Conservation (phyloP, 2,113 vertebrate genomes). For the Oceanodroma tethys region DNA sequence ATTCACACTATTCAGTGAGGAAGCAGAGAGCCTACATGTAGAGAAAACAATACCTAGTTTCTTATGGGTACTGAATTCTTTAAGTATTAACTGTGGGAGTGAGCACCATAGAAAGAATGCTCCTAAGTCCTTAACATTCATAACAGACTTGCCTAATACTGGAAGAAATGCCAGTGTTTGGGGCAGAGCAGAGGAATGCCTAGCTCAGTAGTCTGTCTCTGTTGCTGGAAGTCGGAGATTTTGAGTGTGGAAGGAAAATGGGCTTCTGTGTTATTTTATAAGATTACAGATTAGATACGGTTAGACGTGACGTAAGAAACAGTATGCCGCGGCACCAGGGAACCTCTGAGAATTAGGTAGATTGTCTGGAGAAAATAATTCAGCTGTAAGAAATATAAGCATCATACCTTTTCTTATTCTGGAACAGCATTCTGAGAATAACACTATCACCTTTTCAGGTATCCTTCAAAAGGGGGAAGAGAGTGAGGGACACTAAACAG, state of each 20-base stretch:
- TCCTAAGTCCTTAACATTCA: neutral
- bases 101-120: neutral
- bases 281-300: neutral
- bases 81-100: neutral
- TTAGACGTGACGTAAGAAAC: neutral
- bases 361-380: neutral
- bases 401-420: neutral
- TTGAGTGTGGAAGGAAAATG: neutral
- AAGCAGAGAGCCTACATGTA: neutral
- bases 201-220: neutral
- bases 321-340: rapidly evolving
- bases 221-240: neutral
- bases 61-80: neutral
- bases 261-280: neutral
- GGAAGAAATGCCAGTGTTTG: neutral
- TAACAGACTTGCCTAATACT: neutral
- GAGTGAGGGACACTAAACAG: neutral
- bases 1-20: neutral
- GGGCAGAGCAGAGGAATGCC: neutral
- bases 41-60: neutral
- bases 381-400: neutral
- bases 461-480: neutral
- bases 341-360: neutral
- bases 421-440: neutral
- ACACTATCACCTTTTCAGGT: rapidly evolving